Conservation (phyloP, 2,888 invertebrate species). For the Antheraea assamensis region DNA sequence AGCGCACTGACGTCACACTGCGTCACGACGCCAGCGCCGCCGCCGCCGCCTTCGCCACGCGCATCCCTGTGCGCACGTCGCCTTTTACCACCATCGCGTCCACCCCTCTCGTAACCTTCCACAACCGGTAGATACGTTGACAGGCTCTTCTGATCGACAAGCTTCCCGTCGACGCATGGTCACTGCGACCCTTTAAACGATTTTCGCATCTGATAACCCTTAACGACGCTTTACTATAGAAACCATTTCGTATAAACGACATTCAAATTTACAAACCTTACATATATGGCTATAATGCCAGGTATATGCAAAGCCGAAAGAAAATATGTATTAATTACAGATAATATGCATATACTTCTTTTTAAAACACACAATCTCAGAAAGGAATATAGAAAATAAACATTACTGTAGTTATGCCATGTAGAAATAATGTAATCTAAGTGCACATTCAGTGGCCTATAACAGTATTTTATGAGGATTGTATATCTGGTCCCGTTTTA, state of each 20-base stretch:
- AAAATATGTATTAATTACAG: neutral
- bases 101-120: conserved; percentile 73
- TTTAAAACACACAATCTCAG: neutral
- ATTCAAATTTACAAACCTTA: conserved; percentile 7
- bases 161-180: conserved; percentile 44
- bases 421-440: conserved; percentile 18
- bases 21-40: conserved; percentile 83
- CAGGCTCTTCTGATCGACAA: conserved; percentile 64
- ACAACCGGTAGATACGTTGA: conserved; percentile 65
- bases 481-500: conserved; percentile 56
- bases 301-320: neutral
- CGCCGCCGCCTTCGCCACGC: conserved; percentile 61
- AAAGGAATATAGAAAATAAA: neutral
- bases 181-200: conserved; percentile 14
- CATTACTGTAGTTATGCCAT: conserved; percentile 13
- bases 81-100: conserved; percentile 64
- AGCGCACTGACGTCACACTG: conserved; percentile 88
- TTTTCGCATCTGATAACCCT: conserved; percentile 10
- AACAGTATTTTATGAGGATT: conserved; percentile 51
- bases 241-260: neutral
- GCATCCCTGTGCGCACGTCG: conserved; percentile 72
- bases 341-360: neutral
- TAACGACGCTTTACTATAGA: conserved; percentile 13
- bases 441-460: conserved; percentile 31
- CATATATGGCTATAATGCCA: neutral